Base-by-base conservation (phyloP, 2,797 vertebrate genomes). In the Choloepus didactylus region DNA sequence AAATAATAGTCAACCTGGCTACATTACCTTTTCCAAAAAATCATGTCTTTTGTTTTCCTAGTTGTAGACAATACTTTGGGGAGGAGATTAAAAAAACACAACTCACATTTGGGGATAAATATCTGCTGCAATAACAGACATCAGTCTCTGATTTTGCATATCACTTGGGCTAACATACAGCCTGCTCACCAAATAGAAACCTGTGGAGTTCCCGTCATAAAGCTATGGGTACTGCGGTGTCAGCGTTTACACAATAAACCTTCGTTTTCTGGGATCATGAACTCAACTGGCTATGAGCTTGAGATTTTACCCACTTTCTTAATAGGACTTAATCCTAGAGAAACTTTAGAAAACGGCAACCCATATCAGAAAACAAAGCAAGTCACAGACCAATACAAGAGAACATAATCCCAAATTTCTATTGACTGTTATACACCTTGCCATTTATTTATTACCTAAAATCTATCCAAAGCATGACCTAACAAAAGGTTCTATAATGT, bases 231-330 rank as follows among this genome's bases (percentile, higher is more conserved):
- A 51, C 38, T 4, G 21, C 2, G 96, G 93, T 96, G 95, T 95
- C 97, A 97, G 96, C 90, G 95, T 97, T 96, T 96, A 31, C 97
- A 97, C 92, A 97, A 95, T 98, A 97, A 96, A 95, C 97, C 97
- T 98, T 97, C 93, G 85, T 95, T 95, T 96, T 96, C 98, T 97
- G 97, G 98, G 98, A 97, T 97, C 98, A 18, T 95, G 96, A 98
- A 98, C 98, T 98, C 98, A 96, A 96, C 95, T 85, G 97, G 92
- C 97, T 90, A 7, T 0, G 0, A 35, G 73, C 77, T 88, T 88
- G 92, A 95, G 69, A 25, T 0, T 14, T 73, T 54, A 0, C 19
- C 91, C 86, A 66, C 51, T 51, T 9, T 41, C 64, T 1, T 12
- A 16, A 23, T 64, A 84, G 84, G 64, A 56, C 81, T 97, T 44